A percentile compares a stretch with the other conserved stretches of the same genome.
phyloP scores from a whole-genome alignment of 2,888 invertebrate genomes.

The Epistrophe grossulariae region DNA sequence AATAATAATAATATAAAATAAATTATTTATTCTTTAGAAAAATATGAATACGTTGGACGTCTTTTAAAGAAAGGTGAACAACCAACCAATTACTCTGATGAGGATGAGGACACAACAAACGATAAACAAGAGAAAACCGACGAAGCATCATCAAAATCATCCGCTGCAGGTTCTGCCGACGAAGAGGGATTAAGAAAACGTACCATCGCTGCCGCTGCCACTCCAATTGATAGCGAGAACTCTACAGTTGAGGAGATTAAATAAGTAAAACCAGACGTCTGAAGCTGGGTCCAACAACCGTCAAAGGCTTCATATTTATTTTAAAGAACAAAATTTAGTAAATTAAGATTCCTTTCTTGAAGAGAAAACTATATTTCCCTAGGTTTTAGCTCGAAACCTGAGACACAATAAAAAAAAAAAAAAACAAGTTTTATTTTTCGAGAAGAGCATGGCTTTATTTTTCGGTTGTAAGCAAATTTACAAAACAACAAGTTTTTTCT shows the following conservation, averaged over 20 bases:
- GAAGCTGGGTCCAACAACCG: conserved; percentile 54
- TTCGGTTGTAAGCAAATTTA: conserved; percentile 52
- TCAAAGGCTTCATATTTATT: conserved; percentile 58
- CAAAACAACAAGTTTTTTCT: conserved; percentile 12
- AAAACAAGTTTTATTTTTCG: background rate
- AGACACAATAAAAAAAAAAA: conserved; percentile 12
- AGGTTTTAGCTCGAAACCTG: conserved; percentile 43
- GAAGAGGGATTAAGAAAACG: conserved; percentile 78
- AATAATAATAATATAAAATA: too few relatives aligned
- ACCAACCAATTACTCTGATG: conserved; percentile 95
- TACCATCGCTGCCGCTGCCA: conserved; percentile 17
- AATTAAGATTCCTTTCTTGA: conserved; percentile 61
- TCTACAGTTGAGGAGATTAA: conserved; percentile 77
- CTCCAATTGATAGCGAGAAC: conserved; percentile 39
- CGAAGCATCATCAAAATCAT: background rate
- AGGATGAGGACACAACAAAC: conserved; percentile 86
- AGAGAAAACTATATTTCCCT: conserved; percentile 45
- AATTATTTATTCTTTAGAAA: conserved; percentile 87
- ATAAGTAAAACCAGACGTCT: conserved; percentile 67
- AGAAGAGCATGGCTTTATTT: conserved; percentile 40
- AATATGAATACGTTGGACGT: conserved; percentile 95
- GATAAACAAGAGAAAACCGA: conserved; percentile 72
- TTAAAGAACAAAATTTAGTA: conserved; percentile 58
- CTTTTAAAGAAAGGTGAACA: conserved; percentile 95
- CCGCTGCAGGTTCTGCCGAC: conserved; percentile 22